Evolutionary conservation across 2,113 vertebrate species (phyloP).

Genomic region (Anser brachyrhynchus): DNA sequence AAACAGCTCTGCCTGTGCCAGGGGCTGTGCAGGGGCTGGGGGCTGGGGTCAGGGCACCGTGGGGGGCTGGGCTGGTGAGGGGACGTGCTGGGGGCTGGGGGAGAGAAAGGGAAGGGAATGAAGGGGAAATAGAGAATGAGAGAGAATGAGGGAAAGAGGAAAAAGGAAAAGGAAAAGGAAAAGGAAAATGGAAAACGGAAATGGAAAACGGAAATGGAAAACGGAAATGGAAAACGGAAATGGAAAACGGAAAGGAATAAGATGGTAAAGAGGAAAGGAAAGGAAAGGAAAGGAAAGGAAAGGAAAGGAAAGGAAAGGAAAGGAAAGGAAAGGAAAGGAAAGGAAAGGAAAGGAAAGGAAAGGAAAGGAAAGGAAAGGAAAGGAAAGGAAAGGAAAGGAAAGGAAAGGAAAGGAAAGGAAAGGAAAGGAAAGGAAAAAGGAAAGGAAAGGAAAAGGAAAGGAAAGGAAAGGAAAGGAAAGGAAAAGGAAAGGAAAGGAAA

Average conservation of each 20-base stretch:
- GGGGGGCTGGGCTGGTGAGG: not conserved
- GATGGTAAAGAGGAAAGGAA: no score
- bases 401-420: rapidly evolving
- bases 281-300: no score
- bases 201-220: not conserved
- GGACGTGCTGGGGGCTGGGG: not conserved
- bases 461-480: not conserved
- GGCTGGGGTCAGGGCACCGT: not conserved
- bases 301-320: rapidly evolving
- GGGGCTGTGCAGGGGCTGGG: not conserved
- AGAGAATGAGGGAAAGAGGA: no score
- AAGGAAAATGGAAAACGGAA: not conserved
- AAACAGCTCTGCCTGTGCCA: not conserved
- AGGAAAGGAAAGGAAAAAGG: no score
- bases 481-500: no score
- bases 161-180: not conserved
- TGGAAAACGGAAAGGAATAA: no score
- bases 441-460: no score
- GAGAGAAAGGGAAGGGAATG: rapidly evolving
- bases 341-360: not conserved
- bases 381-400: rapidly evolving
- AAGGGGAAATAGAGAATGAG: no score
- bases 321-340: no score
- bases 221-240: no score
- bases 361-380: no score